Base-by-base conservation (phyloP, 2,113 vertebrate genomes). In the Lepisosteus osseus region DNA sequence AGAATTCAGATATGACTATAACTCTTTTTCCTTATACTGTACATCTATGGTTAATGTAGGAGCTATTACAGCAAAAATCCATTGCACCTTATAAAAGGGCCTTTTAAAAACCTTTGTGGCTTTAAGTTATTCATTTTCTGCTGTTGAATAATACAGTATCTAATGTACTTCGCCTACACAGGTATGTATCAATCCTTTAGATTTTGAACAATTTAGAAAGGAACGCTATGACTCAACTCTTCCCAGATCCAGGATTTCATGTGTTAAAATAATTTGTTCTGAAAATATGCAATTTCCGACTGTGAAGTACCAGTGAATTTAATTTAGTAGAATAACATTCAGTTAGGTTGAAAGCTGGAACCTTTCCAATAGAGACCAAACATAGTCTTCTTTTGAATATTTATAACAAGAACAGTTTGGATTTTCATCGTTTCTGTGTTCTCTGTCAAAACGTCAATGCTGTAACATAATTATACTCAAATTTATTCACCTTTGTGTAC, bases 391-490 rank as follows among this genome's bases (percentile, higher is more conserved):
- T 29, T 54, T 3, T 59, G 57, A 59, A 59, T 47, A 68, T 55
- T 54, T 68, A 17, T 51, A 41, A 55, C 54, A 54, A 8, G 12
- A 40, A 13, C 47, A 51, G 51, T 17, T 54, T 55, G 51, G 47
- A 55, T 54, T 68, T 68, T 68, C 67, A 68, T 29, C 67, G 11
- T n/a, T 59, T 6, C 14, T 67, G 47, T 15, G 15, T 71, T 71
- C 59, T 54, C 61, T 64, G 69, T 71, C 69, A 71, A 63, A 71
- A 71, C 54, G 17, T 15, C 61, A 63, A 17, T 40, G 45, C 14
- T 54, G 47, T 17, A 59, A 59, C 57, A 63, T 62, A 61, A 54
- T 67, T 67, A 15, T 54, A 7, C 65, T 17, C n/a, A 8, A 67
- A 54, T 67, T 54, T 29, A 67, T 29, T 54, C 57, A 14, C 57